Percentiles rank a stretch among this genome's conserved stretches.
These are phyloP conservation scores for Cataglyphis altisquamis DNA, from an alignment of 2,888 invertebrate species.

Conservation along the genomic window DNA sequence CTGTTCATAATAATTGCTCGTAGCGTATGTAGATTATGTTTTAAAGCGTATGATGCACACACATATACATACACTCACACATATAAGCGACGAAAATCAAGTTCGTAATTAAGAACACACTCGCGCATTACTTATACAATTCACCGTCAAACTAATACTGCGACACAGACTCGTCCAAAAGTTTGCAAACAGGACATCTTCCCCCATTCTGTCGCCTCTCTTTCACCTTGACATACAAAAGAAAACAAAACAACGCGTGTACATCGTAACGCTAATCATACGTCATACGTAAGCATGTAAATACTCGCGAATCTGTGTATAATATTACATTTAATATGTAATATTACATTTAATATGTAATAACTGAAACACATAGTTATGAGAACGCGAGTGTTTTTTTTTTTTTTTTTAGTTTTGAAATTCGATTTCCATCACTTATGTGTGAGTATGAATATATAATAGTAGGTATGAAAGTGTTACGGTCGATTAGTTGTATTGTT, in stretches of 20 bases:
- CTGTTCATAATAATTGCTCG: constrained; percentile 55
- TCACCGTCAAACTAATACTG: background rate
- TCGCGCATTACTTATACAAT: constrained; percentile 1
- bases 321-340: too few species aligned
- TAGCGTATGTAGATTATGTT: constrained; percentile 46
- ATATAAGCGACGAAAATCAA: constrained; percentile 23
- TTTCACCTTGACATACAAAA: too few species aligned
- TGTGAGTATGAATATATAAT: background rate
- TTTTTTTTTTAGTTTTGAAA: background rate
- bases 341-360: too few species aligned
- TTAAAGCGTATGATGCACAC: constrained; percentile 10
- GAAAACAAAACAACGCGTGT: background rate
- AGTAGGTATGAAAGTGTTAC: background rate
- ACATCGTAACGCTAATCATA: too few species aligned
- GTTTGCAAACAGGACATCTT: too few species aligned
- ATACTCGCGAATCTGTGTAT: too few species aligned
- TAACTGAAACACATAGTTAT: too few species aligned
- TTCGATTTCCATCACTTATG: background rate
- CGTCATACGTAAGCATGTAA: background rate
- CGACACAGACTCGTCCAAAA: background rate
- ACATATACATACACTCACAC: background rate
- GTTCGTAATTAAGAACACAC: constrained; percentile 36
- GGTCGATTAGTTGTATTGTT: constrained; percentile 28
- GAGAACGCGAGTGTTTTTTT: background rate
- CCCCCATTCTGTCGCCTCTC: too few species aligned